phyloP scores from a whole-genome alignment of 2,888 invertebrate genomes.

The Ethmia dodecea region DNA sequence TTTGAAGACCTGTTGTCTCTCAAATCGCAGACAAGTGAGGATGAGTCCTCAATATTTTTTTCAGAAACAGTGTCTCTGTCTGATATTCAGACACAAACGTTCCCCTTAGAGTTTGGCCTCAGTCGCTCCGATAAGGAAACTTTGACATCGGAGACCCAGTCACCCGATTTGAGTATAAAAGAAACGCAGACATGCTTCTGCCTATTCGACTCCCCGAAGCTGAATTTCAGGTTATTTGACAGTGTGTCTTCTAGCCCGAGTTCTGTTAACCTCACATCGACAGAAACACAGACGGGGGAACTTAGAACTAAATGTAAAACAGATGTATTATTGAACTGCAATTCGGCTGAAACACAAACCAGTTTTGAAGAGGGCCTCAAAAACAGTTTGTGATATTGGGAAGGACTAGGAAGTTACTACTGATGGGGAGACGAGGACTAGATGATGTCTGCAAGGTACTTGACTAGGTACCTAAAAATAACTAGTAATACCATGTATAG shows the following conservation, averaged over 20 bases:
- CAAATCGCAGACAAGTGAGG: slow-evolving; percentile 54
- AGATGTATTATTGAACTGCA: slow-evolving; percentile 46
- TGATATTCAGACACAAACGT: slow-evolving; percentile 64
- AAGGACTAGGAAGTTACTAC: too few relatives aligned
- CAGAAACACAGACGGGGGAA: slow-evolving; percentile 55
- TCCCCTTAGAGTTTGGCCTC: slow-evolving; percentile 52
- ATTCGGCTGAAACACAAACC: slow-evolving; percentile 55
- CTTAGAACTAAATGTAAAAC: slow-evolving; percentile 25
- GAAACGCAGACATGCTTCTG: slow-evolving; percentile 64
- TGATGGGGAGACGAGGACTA: too few relatives aligned
- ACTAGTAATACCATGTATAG: neutral
- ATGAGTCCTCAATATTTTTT: slow-evolving; percentile 47
- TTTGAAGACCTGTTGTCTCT: slow-evolving; percentile 53
- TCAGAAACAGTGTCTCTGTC: slow-evolving; percentile 53
- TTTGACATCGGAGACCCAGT: slow-evolving; percentile 42
- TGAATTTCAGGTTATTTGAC: slow-evolving; percentile 38
- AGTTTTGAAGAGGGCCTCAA: slow-evolving; percentile 39
- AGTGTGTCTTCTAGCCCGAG: slow-evolving; percentile 41
- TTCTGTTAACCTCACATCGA: slow-evolving; percentile 40
- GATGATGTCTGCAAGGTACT: neutral
- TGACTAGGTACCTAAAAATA: neutral
- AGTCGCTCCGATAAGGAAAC: slow-evolving; percentile 53
- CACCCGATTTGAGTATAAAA: slow-evolving; percentile 53
- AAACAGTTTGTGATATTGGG: slow-evolving; percentile 35
- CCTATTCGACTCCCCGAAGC: slow-evolving; percentile 42